A percentile compares a stretch with the other conserved stretches of the same genome.
Evolutionary conservation across 2,797 vertebrate genomes (phyloP).

Genomic region (Macropodus opercularis): DNA sequence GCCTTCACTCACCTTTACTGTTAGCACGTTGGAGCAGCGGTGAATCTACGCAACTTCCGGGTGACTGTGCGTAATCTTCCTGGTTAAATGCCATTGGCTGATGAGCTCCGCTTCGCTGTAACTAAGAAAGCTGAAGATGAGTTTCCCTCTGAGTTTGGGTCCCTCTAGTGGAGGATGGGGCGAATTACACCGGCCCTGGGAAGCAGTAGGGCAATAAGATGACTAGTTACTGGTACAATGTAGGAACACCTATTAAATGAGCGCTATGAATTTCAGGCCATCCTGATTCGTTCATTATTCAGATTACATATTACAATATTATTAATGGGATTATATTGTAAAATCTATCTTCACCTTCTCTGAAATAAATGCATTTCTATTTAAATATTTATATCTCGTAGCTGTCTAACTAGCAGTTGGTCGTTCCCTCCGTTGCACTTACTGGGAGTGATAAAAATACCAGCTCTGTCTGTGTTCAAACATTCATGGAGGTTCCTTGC

Average conservation of each 20-base stretch:
- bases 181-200: not conserved
- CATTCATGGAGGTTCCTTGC: constrained; percentile 5
- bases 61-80: not conserved
- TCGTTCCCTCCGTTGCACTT: not conserved
- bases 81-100: constrained; percentile 39
- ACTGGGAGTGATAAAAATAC: not conserved
- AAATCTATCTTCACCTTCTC: no score
- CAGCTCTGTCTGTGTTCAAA: constrained; percentile 11
- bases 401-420: not conserved
- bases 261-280: no score
- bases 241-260: no score
- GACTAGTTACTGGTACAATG: no score
- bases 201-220: no score
- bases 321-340: no score
- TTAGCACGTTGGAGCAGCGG: constrained; percentile 34
- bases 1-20: constrained; percentile 61
- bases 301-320: not conserved
- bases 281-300: not conserved
- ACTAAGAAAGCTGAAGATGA: not conserved
- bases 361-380: not conserved
- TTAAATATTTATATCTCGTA: not conserved
- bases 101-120: not conserved
- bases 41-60: constrained; percentile 46
- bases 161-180: constrained; percentile 9
- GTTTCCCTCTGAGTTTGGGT: not conserved